phyloP scores from a whole-genome alignment of 2,888 invertebrate species.

The Quadroppia sp. region DNA sequence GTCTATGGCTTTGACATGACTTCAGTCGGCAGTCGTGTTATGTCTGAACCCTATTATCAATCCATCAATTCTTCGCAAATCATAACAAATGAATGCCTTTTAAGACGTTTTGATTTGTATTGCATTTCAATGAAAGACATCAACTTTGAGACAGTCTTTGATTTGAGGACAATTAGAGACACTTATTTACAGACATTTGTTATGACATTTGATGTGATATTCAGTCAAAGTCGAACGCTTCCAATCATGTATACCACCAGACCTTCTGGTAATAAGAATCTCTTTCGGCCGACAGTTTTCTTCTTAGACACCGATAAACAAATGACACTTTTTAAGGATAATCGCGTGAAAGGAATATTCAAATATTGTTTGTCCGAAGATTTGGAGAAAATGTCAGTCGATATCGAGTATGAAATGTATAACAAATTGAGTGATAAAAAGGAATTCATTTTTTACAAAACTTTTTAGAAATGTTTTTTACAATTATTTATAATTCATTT shows the following conservation, averaged over 20 bases:
- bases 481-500: too few relatives aligned
- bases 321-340: background rate
- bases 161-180: background rate
- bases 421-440: too few relatives aligned
- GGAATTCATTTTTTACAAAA: too few relatives aligned
- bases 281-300: slow-evolving; percentile 1
- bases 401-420: background rate
- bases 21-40: background rate
- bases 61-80: background rate
- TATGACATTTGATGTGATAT: background rate
- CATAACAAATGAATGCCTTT: background rate
- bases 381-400: background rate
- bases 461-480: too few relatives aligned
- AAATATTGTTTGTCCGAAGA: background rate
- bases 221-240: background rate
- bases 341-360: background rate
- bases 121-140: background rate
- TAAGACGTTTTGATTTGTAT: background rate
- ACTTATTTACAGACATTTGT: slow-evolving; percentile 12
- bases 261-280: background rate
- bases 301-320: background rate
- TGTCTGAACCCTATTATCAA: slow-evolving; percentile 11
- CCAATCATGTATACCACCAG: background rate
- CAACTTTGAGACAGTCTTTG: background rate
- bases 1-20: slow-evolving; percentile 26